Conservation (phyloP, 2,797 vertebrate species). For the Prionace glauca region DNA sequence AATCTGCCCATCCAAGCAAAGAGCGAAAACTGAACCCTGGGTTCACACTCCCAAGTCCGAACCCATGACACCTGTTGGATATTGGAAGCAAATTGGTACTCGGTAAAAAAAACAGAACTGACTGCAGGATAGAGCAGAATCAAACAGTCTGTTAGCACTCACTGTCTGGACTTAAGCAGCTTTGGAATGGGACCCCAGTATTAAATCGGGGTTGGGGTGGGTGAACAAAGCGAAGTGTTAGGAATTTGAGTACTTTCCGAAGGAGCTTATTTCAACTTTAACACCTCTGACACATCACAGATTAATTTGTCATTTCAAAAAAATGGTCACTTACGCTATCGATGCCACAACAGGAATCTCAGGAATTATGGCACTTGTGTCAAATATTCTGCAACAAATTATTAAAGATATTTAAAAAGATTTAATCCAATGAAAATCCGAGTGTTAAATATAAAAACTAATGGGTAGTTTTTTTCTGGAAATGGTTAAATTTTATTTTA, state of each 20-base stretch:
- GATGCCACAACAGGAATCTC: conserved; percentile 50
- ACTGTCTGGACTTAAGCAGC: neutral
- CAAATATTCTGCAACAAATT: conserved; percentile 63
- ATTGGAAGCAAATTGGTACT: neutral
- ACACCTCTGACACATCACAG: neutral
- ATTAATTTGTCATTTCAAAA: neutral
- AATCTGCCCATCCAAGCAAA: neutral
- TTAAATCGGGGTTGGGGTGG: neutral
- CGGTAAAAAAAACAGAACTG: neutral
- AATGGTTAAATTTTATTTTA: neutral
- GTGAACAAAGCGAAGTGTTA: neutral
- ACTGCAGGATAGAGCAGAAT: neutral
- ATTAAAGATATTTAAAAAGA: neutral
- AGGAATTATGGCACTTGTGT: conserved; percentile 59
- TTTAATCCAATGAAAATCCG: neutral
- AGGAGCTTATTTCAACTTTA: neutral
- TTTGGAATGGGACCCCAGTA: neutral
- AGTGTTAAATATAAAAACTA: neutral
- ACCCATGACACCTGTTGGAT: neutral
- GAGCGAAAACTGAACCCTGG: neutral
- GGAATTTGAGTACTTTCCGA: neutral
- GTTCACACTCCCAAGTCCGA: neutral
- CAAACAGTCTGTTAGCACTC: neutral
- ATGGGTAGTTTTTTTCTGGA: neutral
- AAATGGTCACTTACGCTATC: conserved; percentile 55